Conservation (phyloP, 2,113 vertebrate species). For the Sardina pilchardus region DNA sequence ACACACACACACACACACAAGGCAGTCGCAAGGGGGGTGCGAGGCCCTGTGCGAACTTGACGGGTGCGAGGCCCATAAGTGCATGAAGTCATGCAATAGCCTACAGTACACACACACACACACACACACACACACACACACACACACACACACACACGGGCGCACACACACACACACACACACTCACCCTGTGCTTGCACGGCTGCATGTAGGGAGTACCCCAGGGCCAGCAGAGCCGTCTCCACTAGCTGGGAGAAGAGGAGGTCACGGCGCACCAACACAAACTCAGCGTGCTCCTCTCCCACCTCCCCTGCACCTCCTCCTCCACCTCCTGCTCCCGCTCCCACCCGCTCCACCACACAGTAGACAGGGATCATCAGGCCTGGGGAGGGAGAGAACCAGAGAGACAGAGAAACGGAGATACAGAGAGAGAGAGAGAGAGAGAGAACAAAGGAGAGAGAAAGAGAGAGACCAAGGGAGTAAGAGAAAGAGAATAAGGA, state of each 20-base stretch:
- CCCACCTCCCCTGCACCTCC: constrained; percentile 66
- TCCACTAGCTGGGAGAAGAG: constrained; percentile 98
- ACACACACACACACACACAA: neutral
- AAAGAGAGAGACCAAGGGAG: neutral
- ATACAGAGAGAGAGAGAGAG: neutral
- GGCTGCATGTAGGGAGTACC: constrained; percentile 95
- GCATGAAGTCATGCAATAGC: too few species aligned
- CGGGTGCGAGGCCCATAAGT: too few species aligned
- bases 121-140: neutral
- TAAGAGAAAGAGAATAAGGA: neutral
- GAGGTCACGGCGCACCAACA: constrained; percentile 93
- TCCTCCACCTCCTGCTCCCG: constrained; percentile 81
- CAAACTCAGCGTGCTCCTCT: constrained; percentile 91
- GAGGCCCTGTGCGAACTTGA: too few species aligned
- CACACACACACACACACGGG: neutral
- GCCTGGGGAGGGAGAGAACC: constrained; percentile 68
- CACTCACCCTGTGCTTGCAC: constrained; percentile 89
- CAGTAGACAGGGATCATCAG: constrained; percentile 98
- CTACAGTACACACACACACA: constrained; percentile 9
- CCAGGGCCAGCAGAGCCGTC: constrained; percentile 93
- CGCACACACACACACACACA: neutral
- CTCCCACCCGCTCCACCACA: constrained; percentile 93
- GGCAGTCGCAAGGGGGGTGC: too few species aligned
- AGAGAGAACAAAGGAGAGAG: neutral
- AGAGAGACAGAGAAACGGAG: neutral